phyloP scores from a whole-genome alignment of 2,113 vertebrate species.

The Erinaceus europaeus region DNA sequence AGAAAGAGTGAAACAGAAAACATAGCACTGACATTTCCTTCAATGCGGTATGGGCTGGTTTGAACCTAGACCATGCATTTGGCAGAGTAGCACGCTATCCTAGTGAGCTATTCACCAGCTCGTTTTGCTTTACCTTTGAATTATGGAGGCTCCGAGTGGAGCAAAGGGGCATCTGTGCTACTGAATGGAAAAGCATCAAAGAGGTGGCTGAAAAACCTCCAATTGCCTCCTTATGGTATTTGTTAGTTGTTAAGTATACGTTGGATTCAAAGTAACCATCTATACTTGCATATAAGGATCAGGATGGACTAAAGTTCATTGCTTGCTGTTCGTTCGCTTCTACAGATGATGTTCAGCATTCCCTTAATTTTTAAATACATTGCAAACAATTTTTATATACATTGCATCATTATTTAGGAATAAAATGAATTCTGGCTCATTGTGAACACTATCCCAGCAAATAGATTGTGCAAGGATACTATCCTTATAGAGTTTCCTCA shows the following conservation, averaged over 20 bases:
- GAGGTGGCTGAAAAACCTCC: background rate
- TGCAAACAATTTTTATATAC: background rate
- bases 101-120: too few relatives aligned
- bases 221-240: background rate
- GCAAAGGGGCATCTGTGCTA: background rate
- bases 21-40: too few relatives aligned
- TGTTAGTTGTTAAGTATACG: background rate
- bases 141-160: background rate
- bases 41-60: too few relatives aligned
- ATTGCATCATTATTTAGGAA: background rate
- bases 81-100: too few relatives aligned
- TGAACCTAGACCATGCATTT: too few relatives aligned
- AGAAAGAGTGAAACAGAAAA: too few relatives aligned
- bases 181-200: background rate
- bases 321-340: background rate
- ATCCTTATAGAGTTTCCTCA: background rate
- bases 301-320: background rate
- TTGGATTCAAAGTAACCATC: background rate
- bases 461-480: background rate
- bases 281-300: background rate
- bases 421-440: background rate
- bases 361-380: background rate
- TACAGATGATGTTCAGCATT: background rate
- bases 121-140: background rate
- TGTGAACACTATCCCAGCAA: background rate